Percentiles rank a stretch among this genome's conserved stretches.
Evolutionary conservation across 2,797 vertebrate species (phyloP).

Genomic region (Coregonus ussuriensis): DNA sequence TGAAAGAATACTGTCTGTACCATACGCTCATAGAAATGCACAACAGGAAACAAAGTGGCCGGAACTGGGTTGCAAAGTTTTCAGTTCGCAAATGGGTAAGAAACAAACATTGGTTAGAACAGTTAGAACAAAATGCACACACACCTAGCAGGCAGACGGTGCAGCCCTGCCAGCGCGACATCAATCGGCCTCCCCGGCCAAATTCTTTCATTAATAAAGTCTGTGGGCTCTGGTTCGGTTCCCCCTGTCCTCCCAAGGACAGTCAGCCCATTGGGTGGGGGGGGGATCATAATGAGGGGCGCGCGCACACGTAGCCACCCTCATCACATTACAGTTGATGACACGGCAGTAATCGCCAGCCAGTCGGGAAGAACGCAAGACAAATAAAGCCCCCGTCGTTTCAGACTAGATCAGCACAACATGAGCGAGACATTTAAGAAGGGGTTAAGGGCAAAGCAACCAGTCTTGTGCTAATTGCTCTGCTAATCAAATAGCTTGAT

Average conservation of each 20-base stretch:
- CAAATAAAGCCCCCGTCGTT: background rate
- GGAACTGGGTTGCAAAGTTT: background rate
- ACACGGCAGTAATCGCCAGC: background rate
- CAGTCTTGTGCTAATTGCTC: background rate
- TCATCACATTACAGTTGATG: constrained; percentile 7
- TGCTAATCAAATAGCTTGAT: background rate
- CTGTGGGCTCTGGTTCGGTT: background rate
- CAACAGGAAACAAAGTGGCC: background rate
- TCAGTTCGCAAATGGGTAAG: background rate
- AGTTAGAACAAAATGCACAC: background rate
- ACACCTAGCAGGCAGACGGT: background rate
- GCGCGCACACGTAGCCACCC: background rate
- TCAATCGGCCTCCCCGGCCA: background rate
- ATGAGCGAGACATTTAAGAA: background rate
- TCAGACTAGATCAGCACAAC: background rate
- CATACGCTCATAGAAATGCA: background rate
- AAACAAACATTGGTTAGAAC: background rate
- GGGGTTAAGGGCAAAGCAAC: background rate
- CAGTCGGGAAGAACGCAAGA: background rate
- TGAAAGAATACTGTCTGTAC: background rate
- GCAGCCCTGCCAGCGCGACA: background rate
- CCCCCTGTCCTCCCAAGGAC: background rate
- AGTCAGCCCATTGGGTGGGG: too few species aligned
- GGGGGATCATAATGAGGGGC: background rate
- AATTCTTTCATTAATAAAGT: background rate